These are phyloP conservation scores for Lasioglossum malachurum DNA, from an alignment of 2,888 invertebrate genomes.

Conservation along the genomic window DNA sequence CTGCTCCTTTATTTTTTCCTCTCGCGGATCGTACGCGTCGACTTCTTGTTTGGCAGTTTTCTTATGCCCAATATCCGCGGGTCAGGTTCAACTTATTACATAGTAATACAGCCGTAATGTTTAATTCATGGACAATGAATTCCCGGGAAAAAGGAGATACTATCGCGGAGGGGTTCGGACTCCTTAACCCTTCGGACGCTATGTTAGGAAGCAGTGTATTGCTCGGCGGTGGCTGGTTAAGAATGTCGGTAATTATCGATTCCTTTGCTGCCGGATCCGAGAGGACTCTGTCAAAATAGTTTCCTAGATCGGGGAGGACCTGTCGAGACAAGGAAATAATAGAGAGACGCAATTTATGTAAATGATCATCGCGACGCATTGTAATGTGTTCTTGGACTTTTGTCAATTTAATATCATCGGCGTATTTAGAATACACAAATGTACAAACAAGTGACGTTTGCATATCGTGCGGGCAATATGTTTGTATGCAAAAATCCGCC, in stretches of 20 bases:
- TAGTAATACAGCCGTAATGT: conserved; percentile 62
- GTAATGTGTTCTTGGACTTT: not conserved
- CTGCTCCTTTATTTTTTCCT: conserved; percentile 15
- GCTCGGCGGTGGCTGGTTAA: conserved; percentile 21
- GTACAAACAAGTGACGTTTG: not conserved
- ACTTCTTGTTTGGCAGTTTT: conserved; percentile 52
- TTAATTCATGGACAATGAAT: conserved; percentile 71
- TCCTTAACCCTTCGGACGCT: conserved; percentile 49
- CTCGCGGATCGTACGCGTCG: conserved; percentile 12
- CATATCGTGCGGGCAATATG: not conserved
- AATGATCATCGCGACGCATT: not conserved
- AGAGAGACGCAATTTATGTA: not conserved
- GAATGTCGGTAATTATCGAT: conserved; percentile 51
- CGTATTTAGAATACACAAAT: not conserved
- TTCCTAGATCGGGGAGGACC: not conserved
- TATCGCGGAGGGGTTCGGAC: conserved; percentile 57
- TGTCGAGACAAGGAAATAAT: not conserved
- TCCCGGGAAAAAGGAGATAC: conserved; percentile 44
- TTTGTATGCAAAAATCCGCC: not conserved
- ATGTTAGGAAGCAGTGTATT: conserved; percentile 40
- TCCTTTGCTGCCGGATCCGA: not conserved
- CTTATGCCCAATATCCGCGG: conserved; percentile 63
- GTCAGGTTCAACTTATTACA: conserved; percentile 74
- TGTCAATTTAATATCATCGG: not conserved
- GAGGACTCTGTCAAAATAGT: not conserved